Conservation (phyloP, 2,888 invertebrate genomes). For the Drosophila demipolita region DNA sequence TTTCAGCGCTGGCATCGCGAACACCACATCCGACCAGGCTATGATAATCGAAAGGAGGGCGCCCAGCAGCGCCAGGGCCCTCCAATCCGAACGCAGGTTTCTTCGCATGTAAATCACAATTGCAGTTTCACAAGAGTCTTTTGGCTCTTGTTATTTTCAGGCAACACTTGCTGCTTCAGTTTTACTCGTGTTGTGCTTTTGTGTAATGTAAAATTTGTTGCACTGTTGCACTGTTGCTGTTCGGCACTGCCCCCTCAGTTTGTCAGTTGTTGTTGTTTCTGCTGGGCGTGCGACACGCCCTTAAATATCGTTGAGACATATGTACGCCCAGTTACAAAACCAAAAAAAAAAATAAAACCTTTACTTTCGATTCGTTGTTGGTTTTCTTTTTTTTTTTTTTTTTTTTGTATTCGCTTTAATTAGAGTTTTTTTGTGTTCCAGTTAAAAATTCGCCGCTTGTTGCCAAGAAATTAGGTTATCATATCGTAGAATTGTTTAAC, state of each 20-base stretch:
- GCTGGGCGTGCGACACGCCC: constrained; percentile 73
- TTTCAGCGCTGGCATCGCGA: constrained; percentile 81
- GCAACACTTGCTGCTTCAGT: constrained; percentile 9
- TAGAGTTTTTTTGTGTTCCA: constrained; percentile 37
- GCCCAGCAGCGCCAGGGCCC: constrained; percentile 86
- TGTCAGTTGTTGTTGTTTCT: constrained; percentile 46
- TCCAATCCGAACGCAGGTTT: constrained; percentile 84
- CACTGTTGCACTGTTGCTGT: constrained; percentile 21
- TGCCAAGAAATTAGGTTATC: constrained; percentile 73
- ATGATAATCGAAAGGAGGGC: constrained; percentile 85
- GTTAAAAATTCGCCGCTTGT: constrained; percentile 44
- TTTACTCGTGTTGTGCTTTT: constrained; percentile 3
- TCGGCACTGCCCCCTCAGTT: constrained; percentile 41
- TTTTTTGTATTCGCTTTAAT: constrained; percentile 32
- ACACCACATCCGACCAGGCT: constrained; percentile 82
- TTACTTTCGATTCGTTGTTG: constrained; percentile 68
- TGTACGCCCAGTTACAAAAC: constrained; percentile 54
- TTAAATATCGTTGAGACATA: constrained; percentile 69
- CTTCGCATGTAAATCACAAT: constrained; percentile 83
- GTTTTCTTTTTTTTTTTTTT: constrained; percentile 20
- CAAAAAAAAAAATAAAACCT: constrained; percentile 35
- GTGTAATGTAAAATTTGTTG: constrained; percentile 21
- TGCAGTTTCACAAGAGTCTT: constrained; percentile 49
- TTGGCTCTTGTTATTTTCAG: constrained; percentile 13
- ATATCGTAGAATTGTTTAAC: constrained; percentile 75